Percentiles rank a stretch among this genome's conserved stretches.
Conservation (phyloP, 2,797 vertebrate species). For the Steatocranus sp. region DNA sequence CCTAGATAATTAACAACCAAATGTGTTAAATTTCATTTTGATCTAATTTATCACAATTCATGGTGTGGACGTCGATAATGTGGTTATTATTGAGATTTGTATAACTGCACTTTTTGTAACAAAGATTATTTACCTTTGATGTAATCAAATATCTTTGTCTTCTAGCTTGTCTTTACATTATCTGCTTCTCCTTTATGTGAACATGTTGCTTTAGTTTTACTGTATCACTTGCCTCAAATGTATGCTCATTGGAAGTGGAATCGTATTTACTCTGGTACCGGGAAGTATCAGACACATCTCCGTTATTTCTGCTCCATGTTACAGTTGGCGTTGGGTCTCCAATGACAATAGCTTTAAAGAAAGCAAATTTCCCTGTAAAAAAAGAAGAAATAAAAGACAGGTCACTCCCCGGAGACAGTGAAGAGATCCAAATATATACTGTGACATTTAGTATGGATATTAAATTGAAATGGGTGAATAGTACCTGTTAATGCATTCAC, state of each 20-base stretch:
- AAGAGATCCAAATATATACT: neutral
- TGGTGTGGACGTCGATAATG: neutral
- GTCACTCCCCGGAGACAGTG: neutral
- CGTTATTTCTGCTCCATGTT: slow-evolving; percentile 73
- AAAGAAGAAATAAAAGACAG: neutral
- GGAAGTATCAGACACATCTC: slow-evolving; percentile 71
- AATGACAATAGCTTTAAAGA: slow-evolving; percentile 81
- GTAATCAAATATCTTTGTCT: neutral
- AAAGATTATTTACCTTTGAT: neutral
- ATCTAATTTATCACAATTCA: neutral
- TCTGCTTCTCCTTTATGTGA: slow-evolving; percentile 1
- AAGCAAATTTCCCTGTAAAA: slow-evolving; percentile 79
- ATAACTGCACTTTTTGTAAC: neutral
- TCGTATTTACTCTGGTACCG: slow-evolving; percentile 76
- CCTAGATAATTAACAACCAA: neutral
- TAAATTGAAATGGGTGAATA: neutral
- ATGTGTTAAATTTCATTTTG: neutral
- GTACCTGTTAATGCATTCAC: neutral
- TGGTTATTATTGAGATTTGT: neutral
- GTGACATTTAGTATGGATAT: neutral
- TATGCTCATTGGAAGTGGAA: slow-evolving; percentile 66
- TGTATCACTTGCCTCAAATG: slow-evolving; percentile 77
- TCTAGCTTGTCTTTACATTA: neutral
- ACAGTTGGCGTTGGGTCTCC: slow-evolving; percentile 78
- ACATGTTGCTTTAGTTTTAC: neutral